Evolutionary conservation across 2,888 invertebrate genomes (phyloP), one percentile per base, ranked within the genome.

Genomic region (Malthinus seriepunctatus): DNA sequence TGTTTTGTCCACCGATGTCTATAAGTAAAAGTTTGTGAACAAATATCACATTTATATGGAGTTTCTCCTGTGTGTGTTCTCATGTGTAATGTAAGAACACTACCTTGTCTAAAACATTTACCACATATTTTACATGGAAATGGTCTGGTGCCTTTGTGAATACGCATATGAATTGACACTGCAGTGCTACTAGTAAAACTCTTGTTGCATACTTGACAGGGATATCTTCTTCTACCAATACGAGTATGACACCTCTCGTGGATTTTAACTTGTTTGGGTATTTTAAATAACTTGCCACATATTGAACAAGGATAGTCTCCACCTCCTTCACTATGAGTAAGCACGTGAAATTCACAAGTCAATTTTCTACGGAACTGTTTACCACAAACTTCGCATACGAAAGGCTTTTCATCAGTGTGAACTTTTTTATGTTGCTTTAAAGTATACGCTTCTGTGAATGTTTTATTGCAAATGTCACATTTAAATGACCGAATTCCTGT

Each of bases 1-100:
- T 65, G 65, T 11, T 64, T 65, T 9, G 55, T 32, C 32, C 64
- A 48, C 48, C 62, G 64, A 51, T 64, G 62, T 8, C 57, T 62
- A 34, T 64, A 64, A 10, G 62, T 60, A 53, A 65, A 65, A 32
- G 35, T 45, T 6, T 50, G 32, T 6, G 60, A 45, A 46, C 65
- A 65, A 23, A 55, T 4, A 10, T 46, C 44, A 32, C 65, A 65
- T 3, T 56, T 52, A 52, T 65, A 65, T 5, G 65, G 65, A 1
- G 60, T 65, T 31, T 63, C 63, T 3, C 63, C 63, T 0, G 63
- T 56, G 51, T 63, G 63, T 32, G 55, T 50, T 9, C 63, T 38
- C 62, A 63, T 62, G 47, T 63, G 63, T 10, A 59, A 32, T 8
- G 49, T 51, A 3, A 63, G 50, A 15, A 59, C 56, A 34, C 55